Evolutionary conservation across 2,797 vertebrate genomes (phyloP), one percentile per base, ranked within the genome.

Genomic region (Danio choprae): DNA sequence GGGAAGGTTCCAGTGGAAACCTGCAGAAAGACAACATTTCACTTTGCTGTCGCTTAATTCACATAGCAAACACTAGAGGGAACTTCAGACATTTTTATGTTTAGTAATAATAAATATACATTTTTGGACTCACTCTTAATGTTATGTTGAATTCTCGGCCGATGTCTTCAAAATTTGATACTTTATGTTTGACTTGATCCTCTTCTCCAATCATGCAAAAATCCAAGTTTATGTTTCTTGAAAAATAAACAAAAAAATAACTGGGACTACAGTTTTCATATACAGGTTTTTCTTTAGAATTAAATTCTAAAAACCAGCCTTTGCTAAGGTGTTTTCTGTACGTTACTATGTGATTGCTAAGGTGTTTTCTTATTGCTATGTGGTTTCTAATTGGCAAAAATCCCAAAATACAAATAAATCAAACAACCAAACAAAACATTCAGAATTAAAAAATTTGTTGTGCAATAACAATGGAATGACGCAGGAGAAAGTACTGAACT

Each of bases 61-160:
- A 29, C 62, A 56, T 56, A 44, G 38, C 50, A 65, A 56, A 64
- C 46, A 11, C 46, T 64, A 59, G 53, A 11, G 11, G 5, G 16
- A 41, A 38, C 51, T 36, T 10, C 1, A 8, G 20, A 46, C 10
- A 10, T n/a, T 12, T n/a, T 10, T 5, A 29, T 29, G 8, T 16
- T 4, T n/a, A 16, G 36, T 11, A 20, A n/a, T 20, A 8, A 20
- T 29, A n/a, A 11, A 18, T 43, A 5, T 5, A 22, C 0, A 36
- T 18, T 43, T 15, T 13, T 46, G 6, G 2, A 72, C 77, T 80
- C 41, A 80, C 77, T 55, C 50, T 16, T 46, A 80, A 73, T 7
- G 41, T 92, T 78, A 96, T 94, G 86, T 87, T 89, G 84, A 95
- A 94, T 0, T 84, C 83, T 53, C 94, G 94, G 20, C 95, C 95